Evolutionary conservation across 2,797 vertebrate species (phyloP), one percentile per base, ranked within the genome.

Genomic region (Gymnothorax javanicus): DNA sequence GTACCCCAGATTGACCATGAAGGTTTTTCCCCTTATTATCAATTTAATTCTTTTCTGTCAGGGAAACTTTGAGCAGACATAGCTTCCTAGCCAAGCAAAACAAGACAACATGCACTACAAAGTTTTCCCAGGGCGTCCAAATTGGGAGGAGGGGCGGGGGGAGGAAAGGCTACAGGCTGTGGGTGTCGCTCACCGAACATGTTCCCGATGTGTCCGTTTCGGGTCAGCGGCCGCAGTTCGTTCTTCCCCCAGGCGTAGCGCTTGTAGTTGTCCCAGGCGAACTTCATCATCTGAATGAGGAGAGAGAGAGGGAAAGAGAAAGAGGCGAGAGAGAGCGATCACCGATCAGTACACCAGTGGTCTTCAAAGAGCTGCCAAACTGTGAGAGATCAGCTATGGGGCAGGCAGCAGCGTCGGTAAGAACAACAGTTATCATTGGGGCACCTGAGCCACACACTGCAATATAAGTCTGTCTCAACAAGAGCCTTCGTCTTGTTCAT

Each of bases 211-310:
- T 98, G 98, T 85, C 98, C 98, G 0, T 98, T 98, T 92, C 90
- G 97, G 0, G 97, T 98, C 90, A 99, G 93, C 0, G 98, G 98
- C 50, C 97, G 96, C 81, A 99, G 97, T 91, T 99, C 98, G 0
- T 99, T 99, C 88, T 97, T 97, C 3, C 98, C 98, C 94, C 99
- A 97, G 5, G 98, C 98, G 0, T 97, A 98, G 13, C 33, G 95
- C 91, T 95, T 97, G 95, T 99, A 99, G 96, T 96, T 99, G 91
- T 98, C 97, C 98, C 98, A 99, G 90, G 98, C 97, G 69, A 99
- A 99, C 92, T 97, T 98, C 98, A 99, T 99, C 98, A 99, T 99
- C 98, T 99, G 95, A 1, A 92, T 91, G 87, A 91, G 20, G 91
- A 90, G 90, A 89, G 33, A 88, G 67, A 83, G 23, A 71, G 7